Percentiles rank a stretch among this genome's conserved stretches.
Conservation (phyloP, 2,888 invertebrate species). For the Gerris lacustris region DNA sequence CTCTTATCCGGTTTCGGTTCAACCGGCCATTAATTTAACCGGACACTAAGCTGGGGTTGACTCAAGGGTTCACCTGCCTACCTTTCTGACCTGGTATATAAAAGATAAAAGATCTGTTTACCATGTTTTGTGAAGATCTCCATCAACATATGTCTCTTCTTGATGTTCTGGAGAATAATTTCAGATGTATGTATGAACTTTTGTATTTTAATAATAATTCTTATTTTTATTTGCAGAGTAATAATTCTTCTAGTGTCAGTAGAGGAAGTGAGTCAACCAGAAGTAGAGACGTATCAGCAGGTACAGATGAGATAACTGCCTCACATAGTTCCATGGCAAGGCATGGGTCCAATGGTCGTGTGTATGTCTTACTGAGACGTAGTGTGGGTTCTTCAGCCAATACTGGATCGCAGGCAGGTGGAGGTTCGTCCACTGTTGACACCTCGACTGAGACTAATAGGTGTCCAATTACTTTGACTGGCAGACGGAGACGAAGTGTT, state of each 20-base stretch:
- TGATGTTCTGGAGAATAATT: no score
- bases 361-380: background rate
- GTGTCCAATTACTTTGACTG: background rate
- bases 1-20: no score
- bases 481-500: background rate
- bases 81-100: no score
- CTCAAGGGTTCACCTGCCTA: no score
- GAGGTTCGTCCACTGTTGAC: background rate
- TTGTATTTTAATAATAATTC: background rate
- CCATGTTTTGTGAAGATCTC: no score
- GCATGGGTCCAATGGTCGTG: background rate
- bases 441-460: background rate
- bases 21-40: no score
- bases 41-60: no score
- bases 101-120: no score
- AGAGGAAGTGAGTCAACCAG: background rate
- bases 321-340: constrained; percentile 18
- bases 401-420: background rate
- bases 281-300: constrained; percentile 14
- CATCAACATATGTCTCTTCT: no score
- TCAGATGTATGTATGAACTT: no score
- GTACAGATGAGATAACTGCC: constrained; percentile 27
- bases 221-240: background rate
- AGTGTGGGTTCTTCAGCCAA: background rate
- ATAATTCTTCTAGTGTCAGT: background rate